Conservation (phyloP, 2,113 vertebrate genomes). For the Pangasianodon gigas region DNA sequence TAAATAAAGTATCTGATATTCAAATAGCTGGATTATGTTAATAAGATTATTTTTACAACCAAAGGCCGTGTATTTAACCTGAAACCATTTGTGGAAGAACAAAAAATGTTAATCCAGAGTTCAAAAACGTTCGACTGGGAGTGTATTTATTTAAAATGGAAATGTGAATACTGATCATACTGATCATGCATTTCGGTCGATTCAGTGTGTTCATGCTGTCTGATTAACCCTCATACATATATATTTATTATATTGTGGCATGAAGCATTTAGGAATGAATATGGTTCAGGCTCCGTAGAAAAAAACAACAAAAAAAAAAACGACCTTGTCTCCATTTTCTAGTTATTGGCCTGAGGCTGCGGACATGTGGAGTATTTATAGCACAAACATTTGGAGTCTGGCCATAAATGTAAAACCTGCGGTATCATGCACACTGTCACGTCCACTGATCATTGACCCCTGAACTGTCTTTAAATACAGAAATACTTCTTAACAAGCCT, state of each 20-base stretch:
- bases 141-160: too few species aligned
- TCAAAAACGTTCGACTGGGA: too few species aligned
- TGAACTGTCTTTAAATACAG: neutral
- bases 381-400: neutral
- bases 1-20: too few species aligned
- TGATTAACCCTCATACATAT: too few species aligned
- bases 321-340: neutral
- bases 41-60: too few species aligned
- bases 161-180: too few species aligned
- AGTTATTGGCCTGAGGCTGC: neutral
- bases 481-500: neutral
- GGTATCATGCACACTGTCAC: neutral
- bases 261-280: neutral
- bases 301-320: neutral
- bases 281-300: neutral
- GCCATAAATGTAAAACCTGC: neutral
- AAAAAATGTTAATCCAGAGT: too few species aligned
- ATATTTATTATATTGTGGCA: neutral
- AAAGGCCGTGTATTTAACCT: too few species aligned
- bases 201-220: too few species aligned
- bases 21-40: too few species aligned
- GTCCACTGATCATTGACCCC: neutral
- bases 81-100: too few species aligned
- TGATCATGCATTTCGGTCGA: too few species aligned
- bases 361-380: neutral